phyloP scores from a whole-genome alignment of 2,888 invertebrate genomes.

The Hyalella azteca region DNA sequence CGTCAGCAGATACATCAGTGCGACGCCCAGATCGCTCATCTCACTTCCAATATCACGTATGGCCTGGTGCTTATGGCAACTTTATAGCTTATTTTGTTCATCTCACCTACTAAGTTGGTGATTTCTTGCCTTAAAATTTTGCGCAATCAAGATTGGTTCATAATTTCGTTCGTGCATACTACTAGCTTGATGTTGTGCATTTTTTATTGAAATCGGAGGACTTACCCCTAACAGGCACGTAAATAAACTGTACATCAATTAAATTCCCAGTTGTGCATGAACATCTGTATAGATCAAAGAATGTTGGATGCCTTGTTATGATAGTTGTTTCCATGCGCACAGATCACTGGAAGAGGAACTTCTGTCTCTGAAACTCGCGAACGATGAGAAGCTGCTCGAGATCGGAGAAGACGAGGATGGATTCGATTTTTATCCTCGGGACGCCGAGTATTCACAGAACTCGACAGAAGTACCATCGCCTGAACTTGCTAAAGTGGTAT shows the following conservation, averaged over 20 bases:
- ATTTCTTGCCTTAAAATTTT: no score
- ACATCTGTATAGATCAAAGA: no score
- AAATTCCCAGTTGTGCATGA: no score
- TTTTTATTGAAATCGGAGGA: no score
- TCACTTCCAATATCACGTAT: conserved; percentile 18
- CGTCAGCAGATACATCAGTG: conserved; percentile 39
- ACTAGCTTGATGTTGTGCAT: no score
- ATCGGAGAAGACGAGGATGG: background rate
- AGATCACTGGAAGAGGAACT: conserved; percentile 13
- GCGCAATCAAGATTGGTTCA: no score
- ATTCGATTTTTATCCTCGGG: background rate
- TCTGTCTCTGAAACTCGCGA: background rate
- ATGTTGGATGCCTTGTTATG: no score
- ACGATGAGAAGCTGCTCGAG: background rate
- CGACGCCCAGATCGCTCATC: conserved; percentile 25
- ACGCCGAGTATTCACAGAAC: background rate
- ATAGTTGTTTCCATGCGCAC: no score
- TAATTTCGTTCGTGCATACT: no score
- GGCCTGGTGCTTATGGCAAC: background rate
- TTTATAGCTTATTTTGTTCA: background rate
- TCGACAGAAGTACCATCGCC: background rate
- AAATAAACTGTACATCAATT: no score
- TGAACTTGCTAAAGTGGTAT: conserved; percentile 4
- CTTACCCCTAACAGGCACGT: no score
- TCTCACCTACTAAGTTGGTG: background rate